Evolutionary conservation across 2,797 vertebrate genomes (phyloP).

Genomic region (Notolabrus celidotus): DNA sequence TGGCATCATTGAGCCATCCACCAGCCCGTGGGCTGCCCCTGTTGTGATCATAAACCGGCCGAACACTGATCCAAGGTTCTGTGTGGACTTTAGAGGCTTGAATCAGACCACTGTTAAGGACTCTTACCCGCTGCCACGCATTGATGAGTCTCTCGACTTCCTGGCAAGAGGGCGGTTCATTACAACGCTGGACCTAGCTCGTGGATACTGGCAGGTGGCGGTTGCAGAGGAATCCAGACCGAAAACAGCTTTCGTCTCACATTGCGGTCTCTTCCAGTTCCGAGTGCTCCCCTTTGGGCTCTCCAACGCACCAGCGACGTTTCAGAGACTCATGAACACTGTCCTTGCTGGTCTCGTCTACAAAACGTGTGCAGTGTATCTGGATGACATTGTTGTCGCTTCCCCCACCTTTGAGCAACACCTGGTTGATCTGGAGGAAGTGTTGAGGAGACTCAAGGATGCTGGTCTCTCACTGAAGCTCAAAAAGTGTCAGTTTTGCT

Average conservation of each 20-base stretch:
- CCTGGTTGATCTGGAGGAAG: too few species aligned
- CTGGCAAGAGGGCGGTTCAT: conserved; percentile 25
- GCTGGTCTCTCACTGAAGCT: neutral
- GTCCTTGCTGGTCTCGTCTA: neutral
- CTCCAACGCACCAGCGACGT: too few species aligned
- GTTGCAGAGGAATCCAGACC: conserved; percentile 20
- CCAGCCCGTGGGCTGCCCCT: too few species aligned
- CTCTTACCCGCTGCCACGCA: conserved; percentile 7
- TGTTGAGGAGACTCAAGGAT: too few species aligned
- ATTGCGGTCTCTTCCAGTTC: conserved; percentile 23
- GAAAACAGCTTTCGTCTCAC: conserved; percentile 29
- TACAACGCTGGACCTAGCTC: conserved; percentile 38
- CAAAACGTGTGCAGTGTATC: neutral
- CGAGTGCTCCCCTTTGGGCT: neutral
- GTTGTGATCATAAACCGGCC: neutral
- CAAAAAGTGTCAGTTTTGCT: neutral
- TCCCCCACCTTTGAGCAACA: neutral
- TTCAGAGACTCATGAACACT: neutral
- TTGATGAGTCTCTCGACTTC: conserved; percentile 50
- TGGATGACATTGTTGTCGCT: neutral
- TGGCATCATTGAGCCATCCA: conserved; percentile 11
- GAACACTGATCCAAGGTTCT: conserved; percentile 23
- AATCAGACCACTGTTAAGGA: conserved; percentile 44
- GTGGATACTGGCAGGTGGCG: conserved; percentile 32
- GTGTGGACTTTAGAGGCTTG: conserved; percentile 27